Conservation (phyloP, 2,888 invertebrate genomes). For the Hemithea aestivaria region DNA sequence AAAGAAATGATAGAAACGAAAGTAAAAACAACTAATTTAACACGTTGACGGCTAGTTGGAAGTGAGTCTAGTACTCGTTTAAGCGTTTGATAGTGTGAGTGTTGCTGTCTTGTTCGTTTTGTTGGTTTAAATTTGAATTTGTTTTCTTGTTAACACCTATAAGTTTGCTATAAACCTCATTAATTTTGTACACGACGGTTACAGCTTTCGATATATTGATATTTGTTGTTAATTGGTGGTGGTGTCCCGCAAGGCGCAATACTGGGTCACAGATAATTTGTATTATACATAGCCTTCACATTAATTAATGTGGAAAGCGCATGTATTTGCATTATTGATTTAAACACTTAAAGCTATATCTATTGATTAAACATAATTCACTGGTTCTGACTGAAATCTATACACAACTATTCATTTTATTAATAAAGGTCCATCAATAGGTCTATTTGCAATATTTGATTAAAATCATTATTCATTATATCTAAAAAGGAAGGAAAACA, state of each 20-base stretch:
- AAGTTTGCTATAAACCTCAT: constrained; percentile 31
- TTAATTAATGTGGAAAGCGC: constrained; percentile 25
- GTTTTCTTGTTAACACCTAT: constrained; percentile 32
- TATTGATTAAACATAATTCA: constrained; percentile 45
- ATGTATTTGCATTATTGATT: constrained; percentile 63
- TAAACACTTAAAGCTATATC: constrained; percentile 77
- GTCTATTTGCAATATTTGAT: too few relatives aligned
- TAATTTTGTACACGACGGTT: constrained; percentile 33
- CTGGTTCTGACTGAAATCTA: constrained; percentile 52
- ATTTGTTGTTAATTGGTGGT: constrained; percentile 34
- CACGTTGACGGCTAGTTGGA: constrained; percentile 72
- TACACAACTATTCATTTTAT: background rate
- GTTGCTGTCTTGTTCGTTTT: constrained; percentile 52
- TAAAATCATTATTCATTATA: too few relatives aligned
- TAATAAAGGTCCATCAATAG: too few relatives aligned
- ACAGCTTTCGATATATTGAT: constrained; percentile 24
- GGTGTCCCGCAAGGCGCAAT: constrained; percentile 54
- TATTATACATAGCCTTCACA: constrained; percentile 27
- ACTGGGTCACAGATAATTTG: constrained; percentile 40
- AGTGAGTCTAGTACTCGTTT: constrained; percentile 74
- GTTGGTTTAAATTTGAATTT: constrained; percentile 27
- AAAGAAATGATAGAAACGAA: constrained; percentile 53
- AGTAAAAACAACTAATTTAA: constrained; percentile 70
- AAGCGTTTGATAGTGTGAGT: constrained; percentile 69
- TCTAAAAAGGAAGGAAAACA: constrained; percentile 15